Evolutionary conservation across 1,140 invertebrate species (phyloP).

Genomic region (Sycophila sp.): DNA sequence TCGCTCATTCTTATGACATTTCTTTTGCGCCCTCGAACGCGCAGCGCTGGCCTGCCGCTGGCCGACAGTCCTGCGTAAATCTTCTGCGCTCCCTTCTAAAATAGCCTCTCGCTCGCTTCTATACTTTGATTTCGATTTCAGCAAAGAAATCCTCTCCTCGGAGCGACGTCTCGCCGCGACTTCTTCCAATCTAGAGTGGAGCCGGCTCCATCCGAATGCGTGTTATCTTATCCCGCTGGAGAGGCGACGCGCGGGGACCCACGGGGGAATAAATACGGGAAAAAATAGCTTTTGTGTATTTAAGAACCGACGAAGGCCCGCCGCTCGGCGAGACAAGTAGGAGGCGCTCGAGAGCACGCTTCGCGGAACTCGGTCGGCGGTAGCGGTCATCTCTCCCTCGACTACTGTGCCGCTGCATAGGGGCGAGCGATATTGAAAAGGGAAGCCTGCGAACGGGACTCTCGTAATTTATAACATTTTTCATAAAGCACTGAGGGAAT

Average conservation of each 20-base stretch:
- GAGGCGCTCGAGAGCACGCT: slow-evolving; percentile 5
- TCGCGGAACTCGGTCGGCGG: slow-evolving; percentile 33
- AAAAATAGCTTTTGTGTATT: slow-evolving; percentile 22
- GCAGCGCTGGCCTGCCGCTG: not conserved
- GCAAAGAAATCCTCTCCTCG: not conserved
- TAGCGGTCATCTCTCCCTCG: not conserved
- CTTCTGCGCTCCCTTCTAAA: not conserved
- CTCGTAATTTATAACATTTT: slow-evolving; percentile 39
- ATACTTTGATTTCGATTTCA: not conserved
- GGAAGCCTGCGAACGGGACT: slow-evolving; percentile 17
- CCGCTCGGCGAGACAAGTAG: slow-evolving; percentile 1
- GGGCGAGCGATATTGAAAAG: slow-evolving; percentile 7
- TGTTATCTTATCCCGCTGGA: slow-evolving; percentile 21
- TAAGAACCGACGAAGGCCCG: slow-evolving; percentile 9
- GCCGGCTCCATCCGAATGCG: slow-evolving; percentile 17
- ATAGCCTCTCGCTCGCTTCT: slow-evolving; percentile 14
- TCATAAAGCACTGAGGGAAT: slow-evolving; percentile 24
- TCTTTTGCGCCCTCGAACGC: slow-evolving; percentile 21
- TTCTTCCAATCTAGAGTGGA: no score
- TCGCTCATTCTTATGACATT: slow-evolving; percentile 24
- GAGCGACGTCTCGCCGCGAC: no score
- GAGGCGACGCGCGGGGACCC: not conserved
- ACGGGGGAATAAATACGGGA: not conserved
- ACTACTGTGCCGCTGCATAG: not conserved
- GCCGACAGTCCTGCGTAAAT: not conserved